phyloP scores from a whole-genome alignment of 2,113 vertebrate genomes.

The Rhinogobius similis region DNA sequence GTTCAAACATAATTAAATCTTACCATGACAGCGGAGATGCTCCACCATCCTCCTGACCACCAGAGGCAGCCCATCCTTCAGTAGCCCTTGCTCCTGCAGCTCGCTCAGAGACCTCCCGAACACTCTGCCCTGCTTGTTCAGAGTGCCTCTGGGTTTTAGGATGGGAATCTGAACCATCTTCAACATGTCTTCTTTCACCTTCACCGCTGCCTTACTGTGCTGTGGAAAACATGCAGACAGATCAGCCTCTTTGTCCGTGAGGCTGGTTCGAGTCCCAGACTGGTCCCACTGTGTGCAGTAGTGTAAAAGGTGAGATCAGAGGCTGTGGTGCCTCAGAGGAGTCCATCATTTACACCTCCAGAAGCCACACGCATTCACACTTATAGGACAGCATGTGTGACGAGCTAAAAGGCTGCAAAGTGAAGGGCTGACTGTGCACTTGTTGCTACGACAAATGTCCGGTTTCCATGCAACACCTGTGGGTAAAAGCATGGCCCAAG shows the following conservation, averaged over 20 bases:
- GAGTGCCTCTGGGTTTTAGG: conserved; percentile 54
- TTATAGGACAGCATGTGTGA: conserved; percentile 22
- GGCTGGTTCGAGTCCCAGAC: conserved; percentile 1
- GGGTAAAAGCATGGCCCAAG: conserved; percentile 38
- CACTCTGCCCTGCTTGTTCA: conserved; percentile 57
- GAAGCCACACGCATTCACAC: conserved; percentile 2
- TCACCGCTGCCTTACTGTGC: conserved; percentile 85
- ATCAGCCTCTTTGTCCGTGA: conserved; percentile 59
- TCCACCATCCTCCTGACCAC: conserved; percentile 84
- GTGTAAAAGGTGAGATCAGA: conserved; percentile 9
- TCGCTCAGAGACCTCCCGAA: conserved; percentile 83
- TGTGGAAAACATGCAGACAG: conserved; percentile 74
- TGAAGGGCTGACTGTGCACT: conserved; percentile 20
- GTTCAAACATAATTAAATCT: too few species aligned
- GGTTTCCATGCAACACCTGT: conserved; percentile 74
- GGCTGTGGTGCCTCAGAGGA: conserved; percentile 10
- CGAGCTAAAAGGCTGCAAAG: conserved; percentile 25
- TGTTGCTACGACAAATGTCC: conserved; percentile 71
- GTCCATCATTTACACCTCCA: conserved; percentile 19
- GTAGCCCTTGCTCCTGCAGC: conserved; percentile 77
- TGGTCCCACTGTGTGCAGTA: background rate
- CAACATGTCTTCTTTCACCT: conserved; percentile 90
- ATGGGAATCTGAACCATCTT: conserved; percentile 82
- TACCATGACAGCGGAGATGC: conserved; percentile 83
- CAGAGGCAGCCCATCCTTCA: conserved; percentile 82